A percentile compares a stretch with the other conserved stretches of the same genome.
Conservation (phyloP, 2,888 invertebrate species). For the Ditula angustiorana region DNA sequence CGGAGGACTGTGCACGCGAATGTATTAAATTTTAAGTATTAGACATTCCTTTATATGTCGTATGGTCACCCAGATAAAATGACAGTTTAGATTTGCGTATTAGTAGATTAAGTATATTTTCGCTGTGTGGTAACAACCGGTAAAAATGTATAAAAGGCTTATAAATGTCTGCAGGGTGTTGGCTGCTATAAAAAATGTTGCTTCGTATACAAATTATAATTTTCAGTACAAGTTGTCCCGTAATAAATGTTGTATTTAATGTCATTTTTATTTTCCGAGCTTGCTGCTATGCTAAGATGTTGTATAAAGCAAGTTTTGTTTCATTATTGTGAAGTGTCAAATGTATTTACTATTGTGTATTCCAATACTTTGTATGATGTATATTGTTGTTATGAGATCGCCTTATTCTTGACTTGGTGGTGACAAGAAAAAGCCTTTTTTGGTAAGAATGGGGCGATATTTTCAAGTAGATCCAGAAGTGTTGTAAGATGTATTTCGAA, state of each 20-base stretch:
- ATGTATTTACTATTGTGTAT: slow-evolving; percentile 44
- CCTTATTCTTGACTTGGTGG: slow-evolving; percentile 50
- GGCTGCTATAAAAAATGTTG: slow-evolving; percentile 70
- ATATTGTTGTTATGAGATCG: slow-evolving; percentile 50
- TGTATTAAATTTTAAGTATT: too few relatives aligned
- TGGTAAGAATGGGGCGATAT: slow-evolving; percentile 50
- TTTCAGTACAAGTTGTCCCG: slow-evolving; percentile 31
- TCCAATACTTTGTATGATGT: slow-evolving; percentile 48
- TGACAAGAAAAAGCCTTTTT: background rate
- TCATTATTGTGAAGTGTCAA: slow-evolving; percentile 52
- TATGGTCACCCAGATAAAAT: too few relatives aligned
- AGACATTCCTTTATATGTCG: too few relatives aligned
- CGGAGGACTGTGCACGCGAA: too few relatives aligned
- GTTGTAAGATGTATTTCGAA: slow-evolving; percentile 64
- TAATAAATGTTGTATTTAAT: slow-evolving; percentile 48
- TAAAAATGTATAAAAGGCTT: slow-evolving; percentile 67
- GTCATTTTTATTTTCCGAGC: slow-evolving; percentile 65
- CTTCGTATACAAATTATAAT: slow-evolving; percentile 45
- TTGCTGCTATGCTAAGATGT: slow-evolving; percentile 69
- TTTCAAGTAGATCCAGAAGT: slow-evolving; percentile 76
- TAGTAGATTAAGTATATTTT: slow-evolving; percentile 44
- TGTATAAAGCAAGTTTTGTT: slow-evolving; percentile 53
- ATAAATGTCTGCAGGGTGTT: slow-evolving; percentile 84
- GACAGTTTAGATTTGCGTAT: background rate
- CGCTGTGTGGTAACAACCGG: slow-evolving; percentile 77